Evolutionary conservation across 2,888 invertebrate genomes (phyloP).

Genomic region (Chirona hameri): DNA sequence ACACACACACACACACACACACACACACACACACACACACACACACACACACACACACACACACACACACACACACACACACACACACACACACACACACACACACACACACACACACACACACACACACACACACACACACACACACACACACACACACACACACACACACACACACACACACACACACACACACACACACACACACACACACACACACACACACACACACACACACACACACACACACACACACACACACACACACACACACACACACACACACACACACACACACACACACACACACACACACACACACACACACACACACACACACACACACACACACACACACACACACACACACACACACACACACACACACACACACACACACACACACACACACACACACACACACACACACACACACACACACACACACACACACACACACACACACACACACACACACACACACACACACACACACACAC

Average conservation of each 20-base stretch:
- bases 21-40: too few relatives aligned
- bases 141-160: background rate
- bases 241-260: background rate
- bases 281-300: too few relatives aligned
- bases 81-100: too few relatives aligned
- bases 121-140: too few relatives aligned
- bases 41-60: too few relatives aligned
- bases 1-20: too few relatives aligned
- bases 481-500: background rate
- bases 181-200: too few relatives aligned
- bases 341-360: background rate
- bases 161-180: background rate
- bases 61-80: too few relatives aligned
- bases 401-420: background rate
- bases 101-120: too few relatives aligned
- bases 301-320: background rate
- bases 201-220: background rate
- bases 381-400: background rate
- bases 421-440: too few relatives aligned
- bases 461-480: background rate
- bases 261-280: background rate
- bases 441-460: background rate
- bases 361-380: background rate
- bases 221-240: background rate
- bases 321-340: too few relatives aligned